These are phyloP conservation scores for Coracias cyanogaster DNA, from an alignment of 2,797 vertebrate genomes.

Conservation along the genomic window DNA sequence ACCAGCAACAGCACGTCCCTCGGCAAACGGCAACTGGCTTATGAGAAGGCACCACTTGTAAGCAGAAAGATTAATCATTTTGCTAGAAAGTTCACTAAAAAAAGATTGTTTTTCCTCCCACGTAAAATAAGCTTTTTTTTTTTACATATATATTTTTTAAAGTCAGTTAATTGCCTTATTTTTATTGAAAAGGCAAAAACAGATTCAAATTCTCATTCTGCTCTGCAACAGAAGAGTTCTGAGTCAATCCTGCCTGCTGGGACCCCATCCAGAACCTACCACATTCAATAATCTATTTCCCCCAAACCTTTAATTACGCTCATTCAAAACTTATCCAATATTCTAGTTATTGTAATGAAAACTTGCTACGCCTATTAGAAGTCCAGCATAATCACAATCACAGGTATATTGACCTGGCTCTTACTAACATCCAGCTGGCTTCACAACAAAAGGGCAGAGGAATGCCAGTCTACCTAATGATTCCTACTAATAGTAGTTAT, in stretches of 20 bases:
- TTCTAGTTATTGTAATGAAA: not conserved
- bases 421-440: not conserved
- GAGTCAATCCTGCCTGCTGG: not conserved
- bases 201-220: not conserved
- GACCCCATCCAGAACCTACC: not conserved
- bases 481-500: not conserved
- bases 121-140: not conserved
- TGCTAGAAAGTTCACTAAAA: not conserved
- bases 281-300: not conserved
- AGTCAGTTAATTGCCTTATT: not conserved
- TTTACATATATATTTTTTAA: not conserved
- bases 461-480: not conserved
- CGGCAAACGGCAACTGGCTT: fast-evolving
- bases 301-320: not conserved
- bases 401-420: not conserved
- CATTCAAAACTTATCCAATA: not conserved
- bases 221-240: not conserved
- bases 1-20: not conserved
- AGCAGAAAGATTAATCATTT: not conserved
- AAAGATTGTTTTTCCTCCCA: not conserved
- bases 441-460: not conserved
- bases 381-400: not conserved
- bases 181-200: not conserved
- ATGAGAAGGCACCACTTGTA: not conserved
- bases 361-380: not conserved